phyloP scores from a whole-genome alignment of 2,888 invertebrate genomes.

The Napeogenes inachia region DNA sequence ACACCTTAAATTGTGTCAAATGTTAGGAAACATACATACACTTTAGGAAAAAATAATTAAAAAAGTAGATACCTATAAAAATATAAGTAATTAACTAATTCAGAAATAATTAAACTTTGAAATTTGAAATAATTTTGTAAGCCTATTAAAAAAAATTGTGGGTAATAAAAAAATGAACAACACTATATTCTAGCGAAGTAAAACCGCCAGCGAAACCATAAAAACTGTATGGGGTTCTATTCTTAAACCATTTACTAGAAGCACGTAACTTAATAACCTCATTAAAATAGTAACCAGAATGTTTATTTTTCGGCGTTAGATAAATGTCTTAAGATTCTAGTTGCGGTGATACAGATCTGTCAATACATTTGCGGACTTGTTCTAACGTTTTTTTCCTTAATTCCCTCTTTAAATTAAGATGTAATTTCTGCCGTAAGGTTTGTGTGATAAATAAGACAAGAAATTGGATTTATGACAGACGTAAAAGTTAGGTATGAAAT shows the following conservation, averaged over 20 bases:
- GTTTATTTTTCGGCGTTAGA: constrained; percentile 55
- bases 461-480: constrained; percentile 8
- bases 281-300: constrained; percentile 31
- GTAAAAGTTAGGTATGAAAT: too few species aligned
- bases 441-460: constrained; percentile 5
- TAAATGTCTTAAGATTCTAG: constrained; percentile 43
- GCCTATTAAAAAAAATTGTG: constrained; percentile 29
- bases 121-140: too few species aligned
- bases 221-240: constrained; percentile 46
- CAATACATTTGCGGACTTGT: background rate
- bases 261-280: constrained; percentile 37
- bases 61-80: background rate
- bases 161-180: constrained; percentile 68
- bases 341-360: constrained; percentile 21
- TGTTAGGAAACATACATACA: too few species aligned
- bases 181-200: constrained; percentile 60
- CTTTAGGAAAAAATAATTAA: too few species aligned
- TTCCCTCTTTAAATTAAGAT: constrained; percentile 5
- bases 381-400: background rate
- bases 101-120: background rate
- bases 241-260: constrained; percentile 43
- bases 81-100: too few species aligned
- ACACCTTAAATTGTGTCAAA: too few species aligned
- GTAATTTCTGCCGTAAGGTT: constrained; percentile 6
- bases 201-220: constrained; percentile 64